These are phyloP conservation scores for Perizoma affinitatum DNA, from an alignment of 2,888 invertebrate genomes.

Conservation along the genomic window DNA sequence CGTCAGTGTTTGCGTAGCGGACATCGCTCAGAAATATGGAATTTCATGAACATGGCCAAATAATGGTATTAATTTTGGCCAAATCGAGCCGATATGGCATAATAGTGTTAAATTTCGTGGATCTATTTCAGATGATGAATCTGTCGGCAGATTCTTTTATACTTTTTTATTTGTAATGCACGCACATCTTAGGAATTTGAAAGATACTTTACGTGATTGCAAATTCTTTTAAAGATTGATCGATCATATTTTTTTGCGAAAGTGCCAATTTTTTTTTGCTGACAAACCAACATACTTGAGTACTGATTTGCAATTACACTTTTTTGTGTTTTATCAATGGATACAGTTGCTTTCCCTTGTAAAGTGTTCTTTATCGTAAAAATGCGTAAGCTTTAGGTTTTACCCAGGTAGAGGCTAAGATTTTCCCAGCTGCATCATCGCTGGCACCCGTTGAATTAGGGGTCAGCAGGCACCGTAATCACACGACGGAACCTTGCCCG, in stretches of 20 bases:
- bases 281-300: too few species aligned
- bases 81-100: conserved; percentile 56
- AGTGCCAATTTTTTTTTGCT: too few species aligned
- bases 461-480: conserved; percentile 52
- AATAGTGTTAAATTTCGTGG: conserved; percentile 80
- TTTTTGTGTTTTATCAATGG: neutral
- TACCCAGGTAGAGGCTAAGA: conserved; percentile 9
- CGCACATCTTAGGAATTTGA: conserved; percentile 22
- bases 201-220: conserved; percentile 22
- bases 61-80: conserved; percentile 72
- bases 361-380: neutral
- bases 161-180: conserved; percentile 40
- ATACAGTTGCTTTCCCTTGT: too few species aligned
- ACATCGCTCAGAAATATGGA: conserved; percentile 63
- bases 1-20: conserved; percentile 74
- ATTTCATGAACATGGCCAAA: conserved; percentile 60
- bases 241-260: conserved; percentile 17
- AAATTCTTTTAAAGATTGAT: conserved; percentile 26
- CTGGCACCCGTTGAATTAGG: conserved; percentile 39
- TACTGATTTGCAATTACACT: neutral
- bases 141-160: conserved; percentile 62
- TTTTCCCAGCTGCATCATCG: conserved; percentile 26
- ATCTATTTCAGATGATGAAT: conserved; percentile 74
- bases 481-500: conserved; percentile 50
- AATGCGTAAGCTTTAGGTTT: neutral